These are phyloP conservation scores for Peribatodes rhomboidaria DNA, from an alignment of 2,888 invertebrate genomes.

Conservation along the genomic window DNA sequence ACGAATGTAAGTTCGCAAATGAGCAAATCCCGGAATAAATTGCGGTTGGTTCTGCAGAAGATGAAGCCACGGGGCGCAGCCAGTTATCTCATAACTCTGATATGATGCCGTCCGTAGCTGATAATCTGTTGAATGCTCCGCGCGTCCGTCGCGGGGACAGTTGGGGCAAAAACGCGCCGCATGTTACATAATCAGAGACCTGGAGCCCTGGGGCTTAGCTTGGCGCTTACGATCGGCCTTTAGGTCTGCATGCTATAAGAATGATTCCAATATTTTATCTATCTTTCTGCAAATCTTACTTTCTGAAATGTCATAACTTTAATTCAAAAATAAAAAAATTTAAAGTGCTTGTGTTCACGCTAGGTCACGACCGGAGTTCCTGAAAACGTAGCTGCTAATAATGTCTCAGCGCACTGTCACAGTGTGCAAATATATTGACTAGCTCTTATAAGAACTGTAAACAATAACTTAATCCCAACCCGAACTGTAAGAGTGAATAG, in stretches of 20 bases:
- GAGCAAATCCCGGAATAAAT: background rate
- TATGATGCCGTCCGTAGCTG: slow-evolving; percentile 49
- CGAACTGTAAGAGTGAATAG: background rate
- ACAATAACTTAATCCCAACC: too few species aligned
- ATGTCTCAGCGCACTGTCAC: too few species aligned
- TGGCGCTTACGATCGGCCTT: slow-evolving; percentile 45
- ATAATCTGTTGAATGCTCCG: slow-evolving; percentile 70
- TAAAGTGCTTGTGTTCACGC: too few species aligned
- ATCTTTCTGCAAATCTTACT: background rate
- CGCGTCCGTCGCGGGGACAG: slow-evolving; percentile 47
- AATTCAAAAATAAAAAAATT: too few species aligned
- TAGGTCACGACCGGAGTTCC: too few species aligned
- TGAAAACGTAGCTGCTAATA: too few species aligned
- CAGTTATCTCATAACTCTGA: slow-evolving; percentile 47
- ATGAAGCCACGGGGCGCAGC: background rate
- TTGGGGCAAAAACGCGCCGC: slow-evolving; percentile 64
- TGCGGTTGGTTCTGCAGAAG: background rate
- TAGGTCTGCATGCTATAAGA: background rate
- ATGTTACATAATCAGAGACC: slow-evolving; percentile 69
- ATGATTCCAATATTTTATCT: background rate
- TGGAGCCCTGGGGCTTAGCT: slow-evolving; percentile 52
- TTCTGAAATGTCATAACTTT: too few species aligned
- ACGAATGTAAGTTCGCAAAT: too few species aligned
- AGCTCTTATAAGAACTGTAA: too few species aligned
- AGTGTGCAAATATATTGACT: too few species aligned